phyloP scores from a whole-genome alignment of 2,797 vertebrate genomes.

The Remorina albescens region DNA sequence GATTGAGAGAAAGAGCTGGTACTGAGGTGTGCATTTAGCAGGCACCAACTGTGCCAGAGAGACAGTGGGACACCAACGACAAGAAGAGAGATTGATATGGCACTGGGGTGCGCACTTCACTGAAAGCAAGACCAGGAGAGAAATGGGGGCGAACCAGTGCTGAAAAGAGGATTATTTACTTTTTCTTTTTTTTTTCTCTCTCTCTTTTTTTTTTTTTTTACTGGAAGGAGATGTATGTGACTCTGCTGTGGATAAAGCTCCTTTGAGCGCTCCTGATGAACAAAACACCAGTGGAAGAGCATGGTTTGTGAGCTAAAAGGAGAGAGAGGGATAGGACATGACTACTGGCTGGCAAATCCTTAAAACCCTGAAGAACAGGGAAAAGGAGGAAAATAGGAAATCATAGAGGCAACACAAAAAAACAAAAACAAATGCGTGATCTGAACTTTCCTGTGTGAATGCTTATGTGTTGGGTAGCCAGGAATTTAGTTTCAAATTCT shows the following conservation, averaged over 20 bases:
- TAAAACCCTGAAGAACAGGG: conserved; percentile 47
- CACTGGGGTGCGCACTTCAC: conserved; percentile 27
- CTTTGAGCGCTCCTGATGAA: conserved; percentile 63
- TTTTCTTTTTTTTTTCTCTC: no score
- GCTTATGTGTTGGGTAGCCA: conserved; percentile 29
- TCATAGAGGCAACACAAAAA: conserved; percentile 19
- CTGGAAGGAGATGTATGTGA: conserved; percentile 66
- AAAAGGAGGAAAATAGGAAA: conserved; percentile 40
- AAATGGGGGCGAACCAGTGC: conserved; percentile 45
- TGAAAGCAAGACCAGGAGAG: conserved; percentile 39
- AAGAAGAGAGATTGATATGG: conserved; percentile 39
- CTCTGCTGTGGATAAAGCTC: conserved; percentile 63
- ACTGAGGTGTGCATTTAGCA: conserved; percentile 49
- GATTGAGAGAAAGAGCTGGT: conserved; percentile 60
- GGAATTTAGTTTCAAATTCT: conserved; percentile 45
- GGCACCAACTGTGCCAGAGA: conserved; percentile 45
- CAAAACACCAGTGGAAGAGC: conserved; percentile 57
- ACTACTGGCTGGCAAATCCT: conserved; percentile 58
- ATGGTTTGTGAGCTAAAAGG: conserved; percentile 45
- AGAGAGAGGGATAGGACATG: conserved; percentile 32
- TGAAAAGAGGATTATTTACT: conserved; percentile 55
- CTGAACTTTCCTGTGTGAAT: conserved; percentile 38
- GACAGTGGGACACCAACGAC: conserved; percentile 36
- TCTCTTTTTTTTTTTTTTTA: conserved; percentile 61
- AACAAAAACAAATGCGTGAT: conserved; percentile 41